These are phyloP conservation scores for Tapirus indicus DNA, from an alignment of 2,797 vertebrate genomes.

Conservation along the genomic window DNA sequence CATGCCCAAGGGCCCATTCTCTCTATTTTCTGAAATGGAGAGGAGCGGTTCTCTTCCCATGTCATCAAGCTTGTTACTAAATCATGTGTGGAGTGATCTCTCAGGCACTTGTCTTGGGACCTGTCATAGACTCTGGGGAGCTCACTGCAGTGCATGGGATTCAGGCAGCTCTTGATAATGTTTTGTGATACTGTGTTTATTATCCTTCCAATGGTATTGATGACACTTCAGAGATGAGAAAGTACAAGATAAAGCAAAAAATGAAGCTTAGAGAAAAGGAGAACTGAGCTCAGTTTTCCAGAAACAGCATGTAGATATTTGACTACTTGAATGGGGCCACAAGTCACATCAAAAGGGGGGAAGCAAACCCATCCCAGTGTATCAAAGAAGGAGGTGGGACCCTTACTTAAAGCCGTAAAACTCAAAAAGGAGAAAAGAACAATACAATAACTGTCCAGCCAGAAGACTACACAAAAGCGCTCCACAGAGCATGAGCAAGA, in stretches of 20 bases:
- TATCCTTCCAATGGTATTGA: slow-evolving; percentile 50
- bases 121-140: slow-evolving; percentile 43
- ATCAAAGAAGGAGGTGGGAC: neutral
- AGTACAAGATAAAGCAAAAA: slow-evolving; percentile 62
- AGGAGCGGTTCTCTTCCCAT: slow-evolving; percentile 17
- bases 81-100: slow-evolving; percentile 4
- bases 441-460: neutral
- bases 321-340: neutral
- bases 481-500: neutral
- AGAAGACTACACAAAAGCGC: neutral
- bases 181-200: slow-evolving; percentile 36
- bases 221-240: slow-evolving; percentile 63
- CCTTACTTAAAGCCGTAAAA: neutral
- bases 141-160: neutral
- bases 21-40: slow-evolving; percentile 52
- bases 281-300: neutral
- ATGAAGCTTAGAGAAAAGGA: slow-evolving; percentile 40
- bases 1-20: neutral
- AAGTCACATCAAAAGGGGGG: neutral
- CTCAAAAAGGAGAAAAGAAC: neutral
- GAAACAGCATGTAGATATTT: neutral
- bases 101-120: slow-evolving; percentile 46
- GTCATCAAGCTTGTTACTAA: slow-evolving; percentile 51
- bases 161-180: slow-evolving; percentile 53
- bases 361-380: neutral